Conservation (phyloP, 1,140 invertebrate genomes). For the Ectropis grisescens region DNA sequence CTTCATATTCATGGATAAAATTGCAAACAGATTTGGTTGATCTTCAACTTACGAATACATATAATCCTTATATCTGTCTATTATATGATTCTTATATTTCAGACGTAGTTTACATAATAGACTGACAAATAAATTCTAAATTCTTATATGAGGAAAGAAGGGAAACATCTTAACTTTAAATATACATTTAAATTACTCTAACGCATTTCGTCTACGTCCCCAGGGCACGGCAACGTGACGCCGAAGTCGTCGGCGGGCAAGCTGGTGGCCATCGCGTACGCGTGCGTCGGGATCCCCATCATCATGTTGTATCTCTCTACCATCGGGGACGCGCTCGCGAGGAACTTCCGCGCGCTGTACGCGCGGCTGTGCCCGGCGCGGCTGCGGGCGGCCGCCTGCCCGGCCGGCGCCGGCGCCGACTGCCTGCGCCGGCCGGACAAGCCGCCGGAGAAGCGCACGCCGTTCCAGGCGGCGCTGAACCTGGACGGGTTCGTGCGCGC, state of each 20-base stretch:
- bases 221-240: constrained; percentile 94
- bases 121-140: constrained; percentile 12
- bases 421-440: constrained; percentile 33
- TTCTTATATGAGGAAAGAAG: constrained; percentile 10
- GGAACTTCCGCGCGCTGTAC: constrained; percentile 66
- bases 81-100: constrained; percentile 5
- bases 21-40: constrained; percentile 14
- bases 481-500: constrained; percentile 43
- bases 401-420: constrained; percentile 33
- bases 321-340: constrained; percentile 80
- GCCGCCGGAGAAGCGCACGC: constrained; percentile 30
- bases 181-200: too few species aligned
- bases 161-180: too few species aligned
- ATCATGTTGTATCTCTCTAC: constrained; percentile 82
- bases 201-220: too few species aligned
- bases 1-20: constrained; percentile 1
- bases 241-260: constrained; percentile 86
- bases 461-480: constrained; percentile 54
- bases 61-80: constrained; percentile 6
- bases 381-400: constrained; percentile 39
- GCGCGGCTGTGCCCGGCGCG: constrained; percentile 43
- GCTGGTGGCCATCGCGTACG: constrained; percentile 90
- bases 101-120: constrained; percentile 13
- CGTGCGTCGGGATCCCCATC: constrained; percentile 89
- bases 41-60: constrained; percentile 12